Percentiles rank a stretch among this genome's conserved stretches.
phyloP scores from a whole-genome alignment of 2,113 vertebrate species.

The Coptodon rendalli region DNA sequence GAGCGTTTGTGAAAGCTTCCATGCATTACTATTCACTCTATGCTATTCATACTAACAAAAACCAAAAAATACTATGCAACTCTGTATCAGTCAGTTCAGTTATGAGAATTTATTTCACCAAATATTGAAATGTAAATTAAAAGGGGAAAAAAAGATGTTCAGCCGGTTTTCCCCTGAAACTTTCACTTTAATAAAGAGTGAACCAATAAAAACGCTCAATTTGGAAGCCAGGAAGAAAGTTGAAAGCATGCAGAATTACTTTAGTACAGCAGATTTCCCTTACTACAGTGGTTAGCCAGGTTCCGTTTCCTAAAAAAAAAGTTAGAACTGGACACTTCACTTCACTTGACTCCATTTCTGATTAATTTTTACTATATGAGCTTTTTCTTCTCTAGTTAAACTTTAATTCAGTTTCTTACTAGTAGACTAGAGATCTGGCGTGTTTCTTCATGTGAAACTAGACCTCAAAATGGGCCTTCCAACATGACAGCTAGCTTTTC shows the following conservation, averaged over 20 bases:
- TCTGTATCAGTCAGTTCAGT: not conserved
- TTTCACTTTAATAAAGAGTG: not conserved
- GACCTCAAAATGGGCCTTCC: conserved; percentile 33
- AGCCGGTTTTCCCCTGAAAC: not conserved
- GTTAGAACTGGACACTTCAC: not conserved
- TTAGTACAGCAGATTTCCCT: not conserved
- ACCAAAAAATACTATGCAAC: not conserved
- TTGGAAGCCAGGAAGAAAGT: not conserved
- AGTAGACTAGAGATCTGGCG: not conserved
- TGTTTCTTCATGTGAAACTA: not conserved
- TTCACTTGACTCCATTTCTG: not conserved
- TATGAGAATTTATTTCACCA: not conserved
- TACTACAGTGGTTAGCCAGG: not conserved
- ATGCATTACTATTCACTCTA: not conserved
- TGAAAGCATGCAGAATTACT: not conserved
- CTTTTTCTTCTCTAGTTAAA: not conserved
- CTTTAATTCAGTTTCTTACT: not conserved
- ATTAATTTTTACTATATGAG: not conserved
- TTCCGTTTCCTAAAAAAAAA: not conserved
- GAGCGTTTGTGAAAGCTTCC: not conserved
- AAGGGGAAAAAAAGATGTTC: not conserved
- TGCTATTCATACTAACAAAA: not conserved
- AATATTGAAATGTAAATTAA: not conserved
- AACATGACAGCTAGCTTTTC: conserved; percentile 29
- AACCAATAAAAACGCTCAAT: not conserved